These are phyloP conservation scores for Trichechus manatus DNA, from an alignment of 2,113 vertebrate species.

Conservation along the genomic window DNA sequence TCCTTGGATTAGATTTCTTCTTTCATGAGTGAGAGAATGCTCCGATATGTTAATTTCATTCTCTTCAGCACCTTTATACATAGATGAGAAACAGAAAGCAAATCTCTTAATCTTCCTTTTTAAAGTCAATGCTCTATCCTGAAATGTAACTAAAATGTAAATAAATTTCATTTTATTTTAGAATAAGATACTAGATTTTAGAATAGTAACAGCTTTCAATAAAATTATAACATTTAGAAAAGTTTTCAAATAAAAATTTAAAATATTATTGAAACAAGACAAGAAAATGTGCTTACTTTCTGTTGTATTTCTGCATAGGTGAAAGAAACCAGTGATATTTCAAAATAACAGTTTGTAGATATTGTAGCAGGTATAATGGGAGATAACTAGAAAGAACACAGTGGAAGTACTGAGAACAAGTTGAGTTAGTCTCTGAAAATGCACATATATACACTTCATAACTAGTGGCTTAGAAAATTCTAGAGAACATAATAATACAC, in stretches of 20 bases:
- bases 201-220: not conserved
- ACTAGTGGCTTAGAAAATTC: not conserved
- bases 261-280: not conserved
- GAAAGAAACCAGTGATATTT: not conserved
- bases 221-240: not conserved
- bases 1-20: not conserved
- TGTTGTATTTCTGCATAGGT: not conserved
- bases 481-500: not conserved
- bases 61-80: not conserved
- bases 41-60: not conserved
- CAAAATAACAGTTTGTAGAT: not conserved
- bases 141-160: not conserved
- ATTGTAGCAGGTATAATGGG: not conserved
- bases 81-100: not conserved
- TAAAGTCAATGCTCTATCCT: not conserved
- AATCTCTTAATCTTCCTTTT: not conserved
- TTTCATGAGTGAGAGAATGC: not conserved
- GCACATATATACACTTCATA: accelerated
- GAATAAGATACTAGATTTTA: not conserved
- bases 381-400: not conserved
- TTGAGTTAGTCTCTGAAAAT: not conserved
- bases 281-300: not conserved
- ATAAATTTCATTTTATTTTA: slow-evolving; percentile 6
- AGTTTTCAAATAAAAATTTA: not conserved
- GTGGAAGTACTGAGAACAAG: not conserved